These are phyloP conservation scores for Pyxicephalus adspersus DNA, from an alignment of 2,113 vertebrate species.

Conservation along the genomic window DNA sequence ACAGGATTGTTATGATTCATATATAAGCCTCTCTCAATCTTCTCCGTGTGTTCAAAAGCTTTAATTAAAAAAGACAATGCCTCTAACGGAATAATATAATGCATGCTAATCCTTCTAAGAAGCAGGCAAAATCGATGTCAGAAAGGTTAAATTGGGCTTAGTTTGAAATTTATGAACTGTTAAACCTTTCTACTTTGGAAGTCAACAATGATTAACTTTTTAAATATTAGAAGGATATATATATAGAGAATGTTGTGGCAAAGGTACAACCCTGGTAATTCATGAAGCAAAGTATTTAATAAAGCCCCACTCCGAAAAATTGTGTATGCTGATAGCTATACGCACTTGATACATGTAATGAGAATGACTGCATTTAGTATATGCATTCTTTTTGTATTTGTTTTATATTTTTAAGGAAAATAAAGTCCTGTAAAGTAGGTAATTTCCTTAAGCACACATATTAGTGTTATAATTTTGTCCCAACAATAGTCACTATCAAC, in stretches of 20 bases:
- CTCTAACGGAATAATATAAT: constrained; percentile 42
- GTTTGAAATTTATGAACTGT: constrained; percentile 43
- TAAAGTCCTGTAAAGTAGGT: too few relatives aligned
- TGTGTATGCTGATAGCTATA: too few relatives aligned
- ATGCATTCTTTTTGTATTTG: too few relatives aligned
- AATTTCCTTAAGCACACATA: too few relatives aligned
- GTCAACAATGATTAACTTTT: constrained; percentile 33
- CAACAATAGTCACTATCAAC: too few relatives aligned
- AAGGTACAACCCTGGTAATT: background rate
- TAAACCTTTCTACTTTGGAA: constrained; percentile 30
- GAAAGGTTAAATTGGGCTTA: constrained; percentile 45
- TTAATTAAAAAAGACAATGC: constrained; percentile 54
- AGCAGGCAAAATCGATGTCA: constrained; percentile 36
- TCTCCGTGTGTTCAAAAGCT: constrained; percentile 30
- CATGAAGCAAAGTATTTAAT: too few relatives aligned
- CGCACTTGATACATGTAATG: too few relatives aligned
- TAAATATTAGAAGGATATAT: constrained; percentile 2
- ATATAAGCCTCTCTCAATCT: constrained; percentile 38
- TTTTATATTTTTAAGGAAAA: too few relatives aligned
- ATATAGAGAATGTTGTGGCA: background rate
- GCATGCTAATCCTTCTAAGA: constrained; percentile 51
- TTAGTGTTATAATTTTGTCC: too few relatives aligned
- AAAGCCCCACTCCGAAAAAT: too few relatives aligned
- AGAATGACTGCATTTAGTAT: too few relatives aligned
- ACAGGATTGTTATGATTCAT: constrained; percentile 32